Conservation (phyloP, 2,113 vertebrate species). For the Felis chaus region DNA sequence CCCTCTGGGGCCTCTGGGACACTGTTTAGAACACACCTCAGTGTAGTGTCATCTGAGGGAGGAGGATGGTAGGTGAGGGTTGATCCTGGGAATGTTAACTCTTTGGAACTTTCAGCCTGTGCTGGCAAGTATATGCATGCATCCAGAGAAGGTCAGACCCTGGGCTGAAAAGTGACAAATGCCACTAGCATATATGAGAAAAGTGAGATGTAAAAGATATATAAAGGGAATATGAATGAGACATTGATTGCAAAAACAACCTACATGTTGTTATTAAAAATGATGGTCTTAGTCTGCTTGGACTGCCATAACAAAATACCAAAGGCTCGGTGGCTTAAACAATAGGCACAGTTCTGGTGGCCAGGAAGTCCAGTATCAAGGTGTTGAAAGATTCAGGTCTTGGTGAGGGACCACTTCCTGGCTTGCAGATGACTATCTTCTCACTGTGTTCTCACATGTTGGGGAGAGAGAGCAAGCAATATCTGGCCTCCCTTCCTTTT, state of each 20-base stretch:
- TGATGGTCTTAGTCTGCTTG: not conserved
- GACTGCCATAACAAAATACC: not conserved
- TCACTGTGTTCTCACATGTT: not conserved
- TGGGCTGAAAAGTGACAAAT: not conserved
- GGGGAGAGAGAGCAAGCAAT: not conserved
- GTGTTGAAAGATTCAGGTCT: not conserved
- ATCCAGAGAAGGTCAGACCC: not conserved
- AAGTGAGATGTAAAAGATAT: not conserved
- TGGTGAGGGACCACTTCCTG: not conserved
- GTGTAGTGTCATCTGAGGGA: not conserved
- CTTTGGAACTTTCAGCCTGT: not conserved
- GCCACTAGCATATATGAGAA: not conserved
- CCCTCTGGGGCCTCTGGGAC: not conserved
- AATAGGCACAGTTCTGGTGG: not conserved
- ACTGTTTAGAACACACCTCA: not conserved
- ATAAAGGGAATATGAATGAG: not conserved
- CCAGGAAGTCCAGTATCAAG: not conserved
- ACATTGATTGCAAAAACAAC: not conserved
- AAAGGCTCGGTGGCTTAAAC: not conserved
- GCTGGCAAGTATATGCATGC: not conserved
- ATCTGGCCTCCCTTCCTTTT: not conserved
- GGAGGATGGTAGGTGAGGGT: not conserved
- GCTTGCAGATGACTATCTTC: not conserved
- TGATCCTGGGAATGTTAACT: not conserved
- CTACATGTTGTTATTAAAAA: not conserved